phyloP scores from a whole-genome alignment of 53 echinoderm and acorn worm genomes.

The Echinarachnius parma region DNA sequence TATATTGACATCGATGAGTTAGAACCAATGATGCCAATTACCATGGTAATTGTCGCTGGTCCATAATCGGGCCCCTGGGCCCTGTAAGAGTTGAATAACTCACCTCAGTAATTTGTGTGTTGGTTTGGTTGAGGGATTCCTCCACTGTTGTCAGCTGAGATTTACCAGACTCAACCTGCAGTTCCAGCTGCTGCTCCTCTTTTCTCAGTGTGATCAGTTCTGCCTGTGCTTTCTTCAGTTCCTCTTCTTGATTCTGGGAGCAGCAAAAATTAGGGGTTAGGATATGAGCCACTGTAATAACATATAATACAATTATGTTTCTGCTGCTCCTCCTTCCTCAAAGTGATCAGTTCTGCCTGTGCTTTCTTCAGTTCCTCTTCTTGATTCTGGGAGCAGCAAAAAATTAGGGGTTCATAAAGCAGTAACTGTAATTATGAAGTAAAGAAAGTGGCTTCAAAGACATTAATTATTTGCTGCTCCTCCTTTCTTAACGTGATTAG shows the following conservation, averaged over 20 bases:
- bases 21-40: too few species aligned
- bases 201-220: constrained; percentile 83
- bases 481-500: constrained; percentile 79
- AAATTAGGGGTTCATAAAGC: too few species aligned
- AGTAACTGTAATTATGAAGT: too few species aligned
- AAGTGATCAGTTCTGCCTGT: constrained; percentile 63
- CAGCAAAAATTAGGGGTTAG: too few species aligned
- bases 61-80: too few species aligned
- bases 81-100: too few species aligned
- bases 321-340: constrained; percentile 85
- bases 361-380: constrained; percentile 83
- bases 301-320: too few species aligned
- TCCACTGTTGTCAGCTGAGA: constrained; percentile 69
- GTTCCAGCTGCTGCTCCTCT: constrained; percentile 84
- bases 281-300: too few species aligned
- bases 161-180: constrained; percentile 79
- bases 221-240: constrained; percentile 64
- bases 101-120: constrained; percentile 76
- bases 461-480: too few species aligned
- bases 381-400: constrained; percentile 71
- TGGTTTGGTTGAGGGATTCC: constrained; percentile 69
- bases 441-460: too few species aligned
- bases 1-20: too few species aligned
- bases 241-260: constrained; percentile 87
- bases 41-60: too few species aligned